Evolutionary conservation across 2,888 invertebrate species (phyloP).

Genomic region (Cosmia trapezina): DNA sequence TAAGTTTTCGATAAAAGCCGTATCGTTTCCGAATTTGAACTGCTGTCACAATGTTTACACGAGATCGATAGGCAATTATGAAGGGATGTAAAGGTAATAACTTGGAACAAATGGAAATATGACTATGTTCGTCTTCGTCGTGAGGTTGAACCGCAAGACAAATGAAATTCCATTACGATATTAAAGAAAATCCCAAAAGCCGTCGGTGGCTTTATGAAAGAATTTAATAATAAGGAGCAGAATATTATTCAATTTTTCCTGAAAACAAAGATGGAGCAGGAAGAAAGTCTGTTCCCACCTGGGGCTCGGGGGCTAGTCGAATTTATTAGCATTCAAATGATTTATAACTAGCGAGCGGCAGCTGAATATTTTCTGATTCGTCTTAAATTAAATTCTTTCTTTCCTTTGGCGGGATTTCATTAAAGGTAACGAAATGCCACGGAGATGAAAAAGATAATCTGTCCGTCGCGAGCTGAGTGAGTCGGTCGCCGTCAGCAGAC

Average conservation of each 20-base stretch:
- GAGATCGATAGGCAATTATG: conserved; percentile 67
- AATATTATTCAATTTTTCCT: conserved; percentile 88
- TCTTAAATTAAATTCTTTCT: conserved; percentile 90
- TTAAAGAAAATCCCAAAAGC: conserved; percentile 87
- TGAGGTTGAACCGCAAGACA: conserved; percentile 78
- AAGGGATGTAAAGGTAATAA: conserved; percentile 62
- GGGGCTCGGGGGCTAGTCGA: conserved; percentile 86
- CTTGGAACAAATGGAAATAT: conserved; percentile 68
- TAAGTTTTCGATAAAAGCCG: conserved; percentile 53
- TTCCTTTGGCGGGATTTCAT: conserved; percentile 90
- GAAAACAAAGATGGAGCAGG: conserved; percentile 87
- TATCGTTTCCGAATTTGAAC: conserved; percentile 56
- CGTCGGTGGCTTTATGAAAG: conserved; percentile 85
- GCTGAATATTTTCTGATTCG: conserved; percentile 90
- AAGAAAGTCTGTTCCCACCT: conserved; percentile 88
- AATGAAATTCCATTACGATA: conserved; percentile 88
- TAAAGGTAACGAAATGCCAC: conserved; percentile 87
- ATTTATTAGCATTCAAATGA: conserved; percentile 91
- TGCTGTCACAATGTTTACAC: conserved; percentile 57
- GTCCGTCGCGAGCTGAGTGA: conserved; percentile 57
- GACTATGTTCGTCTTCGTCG: conserved; percentile 72
- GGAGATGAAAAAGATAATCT: conserved; percentile 88
- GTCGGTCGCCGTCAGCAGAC: conserved; percentile 29
- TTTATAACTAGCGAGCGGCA: conserved; percentile 90
- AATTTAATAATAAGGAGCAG: conserved; percentile 88